A percentile compares a stretch with the other conserved stretches of the same genome.
Evolutionary conservation across 2,797 vertebrate species (phyloP).

Genomic region (Spatula clypeata): DNA sequence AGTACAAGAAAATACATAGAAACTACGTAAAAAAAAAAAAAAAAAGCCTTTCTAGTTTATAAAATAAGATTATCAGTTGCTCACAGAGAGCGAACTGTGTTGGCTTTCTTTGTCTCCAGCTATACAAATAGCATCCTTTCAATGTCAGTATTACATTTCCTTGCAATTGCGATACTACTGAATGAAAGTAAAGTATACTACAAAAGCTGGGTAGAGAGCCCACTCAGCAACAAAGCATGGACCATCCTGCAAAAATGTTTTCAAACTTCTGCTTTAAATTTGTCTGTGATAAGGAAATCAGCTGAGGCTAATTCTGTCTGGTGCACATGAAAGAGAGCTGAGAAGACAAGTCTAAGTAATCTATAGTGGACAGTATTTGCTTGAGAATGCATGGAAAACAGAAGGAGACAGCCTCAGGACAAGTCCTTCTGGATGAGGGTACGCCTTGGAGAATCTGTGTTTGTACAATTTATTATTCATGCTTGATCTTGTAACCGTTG

Average conservation of each 20-base stretch:
- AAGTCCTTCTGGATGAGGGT: not conserved
- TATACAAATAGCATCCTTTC: not conserved
- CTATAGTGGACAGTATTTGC: not conserved
- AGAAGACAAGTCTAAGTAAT: not conserved
- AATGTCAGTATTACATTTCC: not conserved
- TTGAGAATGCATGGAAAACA: not conserved
- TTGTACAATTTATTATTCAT: not conserved
- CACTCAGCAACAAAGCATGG: not conserved
- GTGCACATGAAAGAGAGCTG: not conserved
- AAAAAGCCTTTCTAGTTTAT: not conserved
- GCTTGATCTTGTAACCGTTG: not conserved
- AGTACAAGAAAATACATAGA: not conserved
- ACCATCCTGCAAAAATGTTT: not conserved
- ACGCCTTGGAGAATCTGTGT: not conserved
- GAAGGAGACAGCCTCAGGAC: not conserved
- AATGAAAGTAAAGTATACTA: not conserved
- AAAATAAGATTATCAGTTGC: not conserved
- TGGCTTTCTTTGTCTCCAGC: not conserved
- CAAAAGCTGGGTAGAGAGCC: not conserved
- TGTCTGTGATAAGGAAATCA: accelerated
- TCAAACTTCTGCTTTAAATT: not conserved
- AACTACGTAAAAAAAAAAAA: not conserved
- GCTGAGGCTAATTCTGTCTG: not conserved
- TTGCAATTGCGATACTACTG: not conserved
- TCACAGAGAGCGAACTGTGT: not conserved